Evolutionary conservation across 1,140 invertebrate genomes (phyloP).

Genomic region (Polypedilum vanderplanki): DNA sequence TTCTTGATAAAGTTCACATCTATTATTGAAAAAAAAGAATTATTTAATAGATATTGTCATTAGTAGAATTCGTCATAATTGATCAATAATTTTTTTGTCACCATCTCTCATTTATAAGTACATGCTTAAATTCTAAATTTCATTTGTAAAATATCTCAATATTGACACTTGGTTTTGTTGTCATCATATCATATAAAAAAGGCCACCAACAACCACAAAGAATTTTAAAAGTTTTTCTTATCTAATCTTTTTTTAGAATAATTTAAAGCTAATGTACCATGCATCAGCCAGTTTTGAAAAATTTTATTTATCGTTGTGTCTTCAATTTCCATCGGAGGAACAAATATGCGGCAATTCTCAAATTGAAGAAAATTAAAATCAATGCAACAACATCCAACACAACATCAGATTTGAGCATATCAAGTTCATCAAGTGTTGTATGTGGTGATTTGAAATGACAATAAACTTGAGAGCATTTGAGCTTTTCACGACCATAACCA

Average conservation of each 20-base stretch:
- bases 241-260: conserved; percentile 32
- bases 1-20: no score
- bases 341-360: conserved; percentile 82
- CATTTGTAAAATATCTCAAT: neutral
- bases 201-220: no score
- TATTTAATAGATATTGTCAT: no score
- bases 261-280: conserved; percentile 36
- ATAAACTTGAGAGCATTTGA: conserved; percentile 70
- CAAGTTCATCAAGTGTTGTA: conserved; percentile 86
- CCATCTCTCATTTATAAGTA: neutral
- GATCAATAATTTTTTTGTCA: no score
- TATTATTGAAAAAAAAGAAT: no score
- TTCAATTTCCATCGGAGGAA: conserved; percentile 84
- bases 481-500: conserved; percentile 69
- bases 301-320: conserved; percentile 56
- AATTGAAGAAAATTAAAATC: conserved; percentile 77
- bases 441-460: conserved; percentile 84
- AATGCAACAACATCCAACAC: conserved; percentile 74
- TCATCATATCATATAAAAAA: no score
- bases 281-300: neutral
- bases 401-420: conserved; percentile 70
- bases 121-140: neutral
- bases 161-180: neutral
- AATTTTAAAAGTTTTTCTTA: no score
- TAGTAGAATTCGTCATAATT: no score